Base-by-base conservation (phyloP, 2,797 vertebrate species). In the Tragopan temminckii region DNA sequence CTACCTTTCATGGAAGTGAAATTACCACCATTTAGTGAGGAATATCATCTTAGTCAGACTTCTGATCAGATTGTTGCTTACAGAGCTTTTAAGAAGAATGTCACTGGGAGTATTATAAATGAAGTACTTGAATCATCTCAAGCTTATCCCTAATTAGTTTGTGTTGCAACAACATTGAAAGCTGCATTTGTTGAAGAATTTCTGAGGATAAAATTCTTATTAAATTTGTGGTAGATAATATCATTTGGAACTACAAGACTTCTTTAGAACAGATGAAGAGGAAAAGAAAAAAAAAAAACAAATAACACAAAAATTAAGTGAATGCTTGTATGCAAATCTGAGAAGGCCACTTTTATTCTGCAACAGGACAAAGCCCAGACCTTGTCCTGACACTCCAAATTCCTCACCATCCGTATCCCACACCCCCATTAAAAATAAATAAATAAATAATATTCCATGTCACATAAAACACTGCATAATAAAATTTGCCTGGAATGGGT, bases 71-170 rank as follows among this genome's bases (percentile, higher is more conserved):
- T 33, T 74, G 50, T 3, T 23, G 84, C 53, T 74, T 80, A 70
- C 11, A 57, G 40, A 81, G 4, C 5, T 84, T 75, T 17, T 46
- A 69, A 33, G 36, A 84, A 87, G 29, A 43, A n/a, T 74, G 23
- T n/a, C 36, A 36, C 33, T 35, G 36, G 6, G 23, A 58, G 3
- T 68, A 46, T 63, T 67, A 80, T 55, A 59, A 89, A 58, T 24
- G 57, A 89, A 71, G 27, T 80, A 38, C 24, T 81, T 77, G 38
- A 76, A 71, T 38, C 45, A 78, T 69, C 67, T 75, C 52, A 75
- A 66, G 63, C 13, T 38, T 78, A 58, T 7, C 23, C 15, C 20
- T 81, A 53, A 63, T 18, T 62, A 62, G 9, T 52, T 21, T 59
- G 55, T 69, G 36, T 77, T 88, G 25, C 8, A 88, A 46, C 8